phyloP scores from a whole-genome alignment of 2,888 invertebrate species.

The Cryptocephalus primarius region DNA sequence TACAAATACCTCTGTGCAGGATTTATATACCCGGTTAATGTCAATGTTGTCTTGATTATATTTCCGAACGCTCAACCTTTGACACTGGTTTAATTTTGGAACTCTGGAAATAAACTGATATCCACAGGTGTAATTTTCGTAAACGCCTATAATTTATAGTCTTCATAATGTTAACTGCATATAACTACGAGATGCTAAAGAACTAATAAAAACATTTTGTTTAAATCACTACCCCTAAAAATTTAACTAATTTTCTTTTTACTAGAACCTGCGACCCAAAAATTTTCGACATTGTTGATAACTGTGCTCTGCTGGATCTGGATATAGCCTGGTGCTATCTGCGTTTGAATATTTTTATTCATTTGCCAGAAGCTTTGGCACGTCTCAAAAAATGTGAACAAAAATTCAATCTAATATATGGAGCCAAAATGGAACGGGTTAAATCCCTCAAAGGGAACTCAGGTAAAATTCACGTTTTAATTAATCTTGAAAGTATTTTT shows the following conservation, averaged over 20 bases:
- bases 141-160: too few relatives aligned
- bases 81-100: too few relatives aligned
- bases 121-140: too few relatives aligned
- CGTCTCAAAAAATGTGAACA: conserved; percentile 57
- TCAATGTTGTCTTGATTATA: too few relatives aligned
- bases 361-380: conserved; percentile 61
- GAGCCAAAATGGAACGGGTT: conserved; percentile 50
- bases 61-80: too few relatives aligned
- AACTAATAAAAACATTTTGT: too few relatives aligned
- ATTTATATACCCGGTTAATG: too few relatives aligned
- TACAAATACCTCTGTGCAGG: too few relatives aligned
- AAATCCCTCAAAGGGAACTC: conserved; percentile 48
- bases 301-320: conserved; percentile 71
- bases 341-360: conserved; percentile 57
- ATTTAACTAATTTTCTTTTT: background rate
- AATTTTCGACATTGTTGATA: conserved; percentile 62
- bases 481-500: background rate
- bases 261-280: conserved; percentile 43
- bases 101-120: too few relatives aligned
- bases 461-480: conserved; percentile 27
- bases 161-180: too few relatives aligned
- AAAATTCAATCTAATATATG: conserved; percentile 54
- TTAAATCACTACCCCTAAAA: too few relatives aligned
- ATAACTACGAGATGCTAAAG: too few relatives aligned
- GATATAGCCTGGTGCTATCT: conserved; percentile 88